Evolutionary conservation across 1,140 invertebrate species (phyloP).

Genomic region (Propsilocerus akamusi): DNA sequence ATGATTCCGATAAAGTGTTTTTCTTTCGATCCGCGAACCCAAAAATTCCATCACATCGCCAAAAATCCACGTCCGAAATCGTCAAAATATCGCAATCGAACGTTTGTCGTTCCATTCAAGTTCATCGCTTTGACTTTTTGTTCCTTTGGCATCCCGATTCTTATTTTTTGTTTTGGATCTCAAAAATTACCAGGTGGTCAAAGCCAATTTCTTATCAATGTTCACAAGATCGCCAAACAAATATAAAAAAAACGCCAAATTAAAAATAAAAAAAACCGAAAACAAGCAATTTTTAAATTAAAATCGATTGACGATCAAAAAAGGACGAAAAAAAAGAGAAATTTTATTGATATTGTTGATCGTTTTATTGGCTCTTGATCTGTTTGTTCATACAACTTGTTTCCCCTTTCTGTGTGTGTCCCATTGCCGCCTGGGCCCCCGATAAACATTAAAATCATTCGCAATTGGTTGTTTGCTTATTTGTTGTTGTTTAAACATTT

Average conservation of each 20-base stretch:
- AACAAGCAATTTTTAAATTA: neutral
- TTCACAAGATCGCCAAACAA: neutral
- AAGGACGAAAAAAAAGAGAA: no score
- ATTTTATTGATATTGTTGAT: neutral
- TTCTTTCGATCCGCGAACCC: neutral
- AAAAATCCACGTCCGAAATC: neutral
- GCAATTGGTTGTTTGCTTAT: no score
- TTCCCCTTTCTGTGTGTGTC: neutral
- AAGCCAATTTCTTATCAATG: constrained; percentile 2
- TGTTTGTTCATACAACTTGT: neutral
- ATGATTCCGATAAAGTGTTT: neutral
- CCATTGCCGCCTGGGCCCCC: no score
- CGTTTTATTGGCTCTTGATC: neutral
- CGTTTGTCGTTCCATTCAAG: neutral
- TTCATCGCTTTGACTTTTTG: no score
- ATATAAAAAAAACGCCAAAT: neutral
- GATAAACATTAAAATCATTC: no score
- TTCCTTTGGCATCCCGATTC: no score
- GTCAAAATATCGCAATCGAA: neutral
- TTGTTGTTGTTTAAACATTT: no score
- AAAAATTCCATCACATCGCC: neutral
- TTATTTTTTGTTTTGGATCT: neutral
- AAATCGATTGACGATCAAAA: neutral
- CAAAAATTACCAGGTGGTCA: neutral
- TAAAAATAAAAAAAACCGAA: neutral